Conservation (phyloP, 1,140 invertebrate genomes). For the Formica exsecta region DNA sequence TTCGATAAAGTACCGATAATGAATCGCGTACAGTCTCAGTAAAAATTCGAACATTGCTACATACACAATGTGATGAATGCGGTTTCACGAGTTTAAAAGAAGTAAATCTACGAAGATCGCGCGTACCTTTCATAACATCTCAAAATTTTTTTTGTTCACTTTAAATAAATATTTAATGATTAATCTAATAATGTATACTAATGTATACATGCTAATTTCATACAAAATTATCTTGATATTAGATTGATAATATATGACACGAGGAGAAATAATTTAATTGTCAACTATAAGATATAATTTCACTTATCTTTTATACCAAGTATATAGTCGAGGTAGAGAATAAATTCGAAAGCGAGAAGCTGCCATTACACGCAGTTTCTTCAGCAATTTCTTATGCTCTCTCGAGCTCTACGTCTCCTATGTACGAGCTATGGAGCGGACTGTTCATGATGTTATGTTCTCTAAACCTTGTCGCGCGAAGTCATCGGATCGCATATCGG, state of each 20-base stretch:
- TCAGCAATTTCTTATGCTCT: no score
- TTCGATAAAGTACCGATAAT: slow-evolving; percentile 11
- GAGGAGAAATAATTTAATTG: neutral
- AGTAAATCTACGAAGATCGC: neutral
- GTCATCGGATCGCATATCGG: slow-evolving; percentile 61
- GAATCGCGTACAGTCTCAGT: neutral
- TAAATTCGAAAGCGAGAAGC: neutral
- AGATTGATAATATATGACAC: neutral
- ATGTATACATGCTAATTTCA: neutral
- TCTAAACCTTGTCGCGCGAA: no score
- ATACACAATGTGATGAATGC: neutral
- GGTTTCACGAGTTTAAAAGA: neutral
- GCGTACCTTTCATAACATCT: neutral
- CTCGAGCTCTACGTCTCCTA: no score
- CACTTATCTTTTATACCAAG: neutral
- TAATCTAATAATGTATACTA: neutral
- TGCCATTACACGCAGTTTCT: no score
- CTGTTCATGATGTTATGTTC: no score
- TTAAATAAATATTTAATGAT: slow-evolving; percentile 12
- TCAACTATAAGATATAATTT: slow-evolving; percentile 24
- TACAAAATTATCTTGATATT: neutral
- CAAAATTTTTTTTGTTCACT: neutral
- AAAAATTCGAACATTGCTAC: neutral
- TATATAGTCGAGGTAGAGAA: neutral
- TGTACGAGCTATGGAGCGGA: no score